Base-by-base conservation (phyloP, 2,113 vertebrate species). In the Jaculus jaculus region DNA sequence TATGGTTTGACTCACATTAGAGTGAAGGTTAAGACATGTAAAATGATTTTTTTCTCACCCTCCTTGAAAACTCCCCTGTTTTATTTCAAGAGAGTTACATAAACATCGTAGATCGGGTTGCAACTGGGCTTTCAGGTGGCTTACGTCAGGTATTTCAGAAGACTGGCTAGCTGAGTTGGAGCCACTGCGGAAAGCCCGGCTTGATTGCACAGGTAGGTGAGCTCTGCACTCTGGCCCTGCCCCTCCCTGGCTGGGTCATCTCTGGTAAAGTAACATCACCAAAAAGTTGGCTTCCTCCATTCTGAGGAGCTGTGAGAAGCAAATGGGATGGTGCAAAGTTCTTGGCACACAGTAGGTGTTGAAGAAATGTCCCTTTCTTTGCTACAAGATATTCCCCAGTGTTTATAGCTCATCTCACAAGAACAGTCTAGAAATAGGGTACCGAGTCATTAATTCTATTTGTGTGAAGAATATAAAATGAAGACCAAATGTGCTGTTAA, bases 21-120 rank as follows among this genome's bases (percentile, higher is more conserved):
- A 93, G 26, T 24, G 34, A 93, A 92, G 47, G 47, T 84, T 90
- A 89, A 95, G 84, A 94, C 73, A 87, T 15, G 85, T 88, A 34
- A 80, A 94, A 66, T 90, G 69, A 87, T 91, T 94, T 92, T 16
- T 71, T 87, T 84, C 69, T 51, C 26, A 81, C 24, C 28, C 34
- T 71, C 23, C 28, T 54, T 83, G 72, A 95, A 87, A 90, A 85
- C 15, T 39, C 18, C 37, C 80, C 2, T 89, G 54, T 28, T 7
- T 80, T 58, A 72, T 34, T 75, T 81, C 23, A 83, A 79, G 58
- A 83, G 54, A 78, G 15, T 5, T 20, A 15, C 11, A 71, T 58
- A 69, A 77, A n/a, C 63, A 69, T 51, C 84, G 42, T 51, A 82
- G n/a, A n/a, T n/a, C n/a, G n/a, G n/a, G 16, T 72, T 12, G 65